Evolutionary conservation across 2,113 vertebrate species (phyloP), one percentile per base, ranked within the genome.

Genomic region (Bambusicola thoracicus): DNA sequence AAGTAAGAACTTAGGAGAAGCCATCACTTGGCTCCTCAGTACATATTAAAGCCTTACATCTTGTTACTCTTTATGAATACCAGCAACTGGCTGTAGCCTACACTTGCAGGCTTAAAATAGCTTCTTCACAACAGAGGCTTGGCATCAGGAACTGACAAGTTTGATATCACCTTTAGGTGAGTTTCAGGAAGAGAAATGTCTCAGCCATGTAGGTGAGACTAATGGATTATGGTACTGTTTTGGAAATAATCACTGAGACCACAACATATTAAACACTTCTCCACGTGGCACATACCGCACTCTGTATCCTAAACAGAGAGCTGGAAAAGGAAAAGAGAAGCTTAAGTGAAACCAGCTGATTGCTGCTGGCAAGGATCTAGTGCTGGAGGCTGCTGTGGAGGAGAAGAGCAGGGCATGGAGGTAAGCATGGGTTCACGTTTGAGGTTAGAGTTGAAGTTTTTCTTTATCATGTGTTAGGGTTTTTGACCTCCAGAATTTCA

Each of bases 271-370:
- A 44, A 83, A 56, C 40, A 17, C 66, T 87, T 85, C 49, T 84
- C 68, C 83, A 43, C 36, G 5, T 29, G 56, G 80, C 66, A 46
- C 4, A 0, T 80, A 44, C 0, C 2, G 27, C 34, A 10, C 9
- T 53, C 73, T 70, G n/a, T 75, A 44, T 90, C 81, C 74, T 66
- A 81, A 51, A 59, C 0, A 59, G 38, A 90, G 55, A 2, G 3
- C 17, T 88, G 92, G 88, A 72, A 81, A 80, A 90, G 46, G 67
- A 56, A 87, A 34, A 93, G 78, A 94, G 44, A 41, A 38, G 11
- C 40, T 92, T 75, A 72, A 95, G 44, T 86, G 69, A 86, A 93
- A 65, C 29, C 92, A 93, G 80, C 94, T 93, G 86, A 49, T 22
- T 53, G n/a, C 61, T 68, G 90, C 24, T 80, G 30, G 79, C 61